phyloP scores from a whole-genome alignment of 2,113 vertebrate species.

The Pseudorasbora parva region DNA sequence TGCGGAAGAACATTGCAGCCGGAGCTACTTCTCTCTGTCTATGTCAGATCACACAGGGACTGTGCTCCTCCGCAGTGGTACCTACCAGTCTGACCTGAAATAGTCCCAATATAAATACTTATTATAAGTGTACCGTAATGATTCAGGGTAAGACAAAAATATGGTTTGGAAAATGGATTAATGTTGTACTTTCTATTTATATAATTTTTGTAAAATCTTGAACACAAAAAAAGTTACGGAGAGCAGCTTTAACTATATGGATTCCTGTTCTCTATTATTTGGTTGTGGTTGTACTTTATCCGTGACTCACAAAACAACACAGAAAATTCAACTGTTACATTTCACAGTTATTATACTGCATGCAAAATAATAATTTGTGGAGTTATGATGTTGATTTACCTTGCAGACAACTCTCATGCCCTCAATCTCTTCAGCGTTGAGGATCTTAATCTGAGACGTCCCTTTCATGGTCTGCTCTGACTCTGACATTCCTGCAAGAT shows the following conservation, averaged over 20 bases:
- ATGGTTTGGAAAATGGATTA: too few species aligned
- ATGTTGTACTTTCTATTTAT: too few species aligned
- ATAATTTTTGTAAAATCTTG: too few species aligned
- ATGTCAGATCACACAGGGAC: too few species aligned
- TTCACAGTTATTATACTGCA: background rate
- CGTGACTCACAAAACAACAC: background rate
- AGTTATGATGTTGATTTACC: constrained; percentile 71
- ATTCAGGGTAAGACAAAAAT: too few species aligned
- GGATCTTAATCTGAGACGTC: constrained; percentile 96
- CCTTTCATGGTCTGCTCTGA: constrained; percentile 97
- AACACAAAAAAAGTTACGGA: too few species aligned
- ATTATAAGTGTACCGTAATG: too few species aligned
- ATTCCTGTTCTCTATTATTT: background rate
- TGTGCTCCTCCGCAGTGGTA: too few species aligned
- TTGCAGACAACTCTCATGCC: constrained; percentile 92
- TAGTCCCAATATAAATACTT: too few species aligned
- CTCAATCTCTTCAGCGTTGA: constrained; percentile 92
- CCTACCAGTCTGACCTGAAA: too few species aligned
- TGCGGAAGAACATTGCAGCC: too few species aligned
- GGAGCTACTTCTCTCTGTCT: too few species aligned
- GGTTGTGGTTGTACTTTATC: background rate
- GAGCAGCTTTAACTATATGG: background rate
- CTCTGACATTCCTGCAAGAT: constrained; percentile 90
- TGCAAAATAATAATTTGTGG: background rate
- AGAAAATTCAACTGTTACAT: background rate